Conservation (phyloP, 2,888 invertebrate species). For the Drosophila barbarae region DNA sequence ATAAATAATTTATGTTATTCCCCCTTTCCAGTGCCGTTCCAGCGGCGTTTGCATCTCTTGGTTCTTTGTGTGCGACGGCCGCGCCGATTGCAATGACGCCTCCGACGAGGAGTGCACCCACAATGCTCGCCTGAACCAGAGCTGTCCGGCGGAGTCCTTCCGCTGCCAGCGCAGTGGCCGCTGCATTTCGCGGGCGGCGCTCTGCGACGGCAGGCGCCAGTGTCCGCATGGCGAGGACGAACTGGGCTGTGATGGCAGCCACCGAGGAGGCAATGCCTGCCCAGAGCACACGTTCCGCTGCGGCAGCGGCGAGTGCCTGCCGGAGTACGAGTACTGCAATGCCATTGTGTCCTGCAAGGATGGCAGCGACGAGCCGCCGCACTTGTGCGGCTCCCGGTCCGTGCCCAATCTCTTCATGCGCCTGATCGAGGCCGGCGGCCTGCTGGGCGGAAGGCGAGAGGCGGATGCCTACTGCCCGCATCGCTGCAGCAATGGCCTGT, state of each 20-base stretch:
- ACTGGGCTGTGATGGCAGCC: slow-evolving; percentile 83
- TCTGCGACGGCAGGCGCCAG: slow-evolving; percentile 90
- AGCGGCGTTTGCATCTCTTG: slow-evolving; percentile 93
- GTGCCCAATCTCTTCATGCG: slow-evolving; percentile 78
- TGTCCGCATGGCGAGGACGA: slow-evolving; percentile 90
- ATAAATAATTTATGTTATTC: neutral
- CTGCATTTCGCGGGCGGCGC: slow-evolving; percentile 88
- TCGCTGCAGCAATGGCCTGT: slow-evolving; percentile 91
- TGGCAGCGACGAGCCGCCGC: slow-evolving; percentile 93
- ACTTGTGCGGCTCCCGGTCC: slow-evolving; percentile 83
- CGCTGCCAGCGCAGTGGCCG: slow-evolving; percentile 84
- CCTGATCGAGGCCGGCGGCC: slow-evolving; percentile 74
- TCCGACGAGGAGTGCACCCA: slow-evolving; percentile 91
- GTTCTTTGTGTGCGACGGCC: slow-evolving; percentile 93
- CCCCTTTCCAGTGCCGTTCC: slow-evolving; percentile 85
- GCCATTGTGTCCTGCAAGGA: slow-evolving; percentile 92
- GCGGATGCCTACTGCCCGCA: slow-evolving; percentile 84
- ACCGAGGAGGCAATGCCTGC: slow-evolving; percentile 81
- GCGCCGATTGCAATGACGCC: slow-evolving; percentile 90
- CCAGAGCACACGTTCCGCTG: slow-evolving; percentile 92
- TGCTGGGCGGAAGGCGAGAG: slow-evolving; percentile 64
- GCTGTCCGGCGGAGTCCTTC: slow-evolving; percentile 87
- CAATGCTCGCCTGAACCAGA: slow-evolving; percentile 77
- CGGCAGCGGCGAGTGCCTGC: slow-evolving; percentile 91
- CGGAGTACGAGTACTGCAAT: slow-evolving; percentile 95